Base-by-base conservation (phyloP, 1,140 invertebrate species). In the Trichonephila clavipes region DNA sequence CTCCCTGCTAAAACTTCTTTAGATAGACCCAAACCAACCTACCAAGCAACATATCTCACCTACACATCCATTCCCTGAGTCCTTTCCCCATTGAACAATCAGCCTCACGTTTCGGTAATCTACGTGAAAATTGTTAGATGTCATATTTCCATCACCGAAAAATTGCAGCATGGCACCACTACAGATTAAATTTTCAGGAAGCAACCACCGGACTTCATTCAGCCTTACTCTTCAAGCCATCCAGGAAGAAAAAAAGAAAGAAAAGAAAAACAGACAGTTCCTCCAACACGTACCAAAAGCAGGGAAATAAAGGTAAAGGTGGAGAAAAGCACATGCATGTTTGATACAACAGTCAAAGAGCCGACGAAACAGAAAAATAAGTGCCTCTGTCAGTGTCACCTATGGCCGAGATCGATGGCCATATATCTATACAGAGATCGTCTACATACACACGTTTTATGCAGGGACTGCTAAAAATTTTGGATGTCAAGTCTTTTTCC, bases 401-500 rank as follows among this genome's bases (percentile, higher is more conserved):
- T 89, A 69, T 5, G 34, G n/a, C 12, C 58, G 10, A 88, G 72
- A 90, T 90, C 89, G 77, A 90, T 90, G 44, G 19, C 89, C 83
- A 89, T 72, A 89, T 51, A 51, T 40, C 21, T 90, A 81, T 44
- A 28, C 24, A 21, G 61, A 66, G 16, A 88, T 59, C 51, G 62
- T 69, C 62, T 77, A 77, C 88, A 51, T 44, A 89, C 34, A 34
- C 86, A 64, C 28, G 16, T 61, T 90, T 81, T 90, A 82, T 90
- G 89, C 61, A 24, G 72, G 51, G 40, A 21, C 40, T 89, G 81
- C 82, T 92, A 92, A 92, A 92, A 92, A 87, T 86, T 90, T 92
- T 64, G 82, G 72, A 92, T 92, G 91, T 92, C 91, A 92, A 59
- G 85, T 34, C 82, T 86, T 92, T 90, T 92, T 92, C 82, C 72